Conservation (phyloP, 2,113 vertebrate species). For the Arizona elegans region DNA sequence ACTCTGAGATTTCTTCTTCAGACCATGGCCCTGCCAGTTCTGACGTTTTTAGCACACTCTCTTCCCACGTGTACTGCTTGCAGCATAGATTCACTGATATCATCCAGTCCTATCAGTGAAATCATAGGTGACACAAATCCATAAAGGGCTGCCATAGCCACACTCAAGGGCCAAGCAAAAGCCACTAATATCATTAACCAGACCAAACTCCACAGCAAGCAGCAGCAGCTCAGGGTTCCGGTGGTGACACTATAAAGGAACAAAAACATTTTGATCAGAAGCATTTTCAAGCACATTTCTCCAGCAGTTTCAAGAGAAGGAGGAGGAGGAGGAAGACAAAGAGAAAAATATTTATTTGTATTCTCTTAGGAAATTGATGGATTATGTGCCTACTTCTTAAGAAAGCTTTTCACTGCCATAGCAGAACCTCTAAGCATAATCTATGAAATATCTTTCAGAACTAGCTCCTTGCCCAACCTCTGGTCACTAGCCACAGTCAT, state of each 20-base stretch:
- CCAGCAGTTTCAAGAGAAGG: background rate
- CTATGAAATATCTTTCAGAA: too few relatives aligned
- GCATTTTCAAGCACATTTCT: slow-evolving; percentile 3
- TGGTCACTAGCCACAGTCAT: too few relatives aligned
- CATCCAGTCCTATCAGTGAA: slow-evolving; percentile 74
- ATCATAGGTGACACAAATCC: slow-evolving; percentile 76
- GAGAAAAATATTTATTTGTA: background rate
- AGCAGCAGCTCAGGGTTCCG: background rate
- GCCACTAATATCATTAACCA: slow-evolving; percentile 74
- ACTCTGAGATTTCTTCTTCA: slow-evolving; percentile 39
- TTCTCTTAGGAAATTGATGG: background rate
- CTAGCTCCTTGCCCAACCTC: too few relatives aligned
- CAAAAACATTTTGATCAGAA: slow-evolving; percentile 8
- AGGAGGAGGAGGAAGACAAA: background rate
- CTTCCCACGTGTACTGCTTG: slow-evolving; percentile 77
- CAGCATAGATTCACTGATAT: slow-evolving; percentile 73
- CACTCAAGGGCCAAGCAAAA: slow-evolving; percentile 76
- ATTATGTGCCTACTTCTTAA: too few relatives aligned
- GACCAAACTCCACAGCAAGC: slow-evolving; percentile 70
- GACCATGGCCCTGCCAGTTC: slow-evolving; percentile 68
- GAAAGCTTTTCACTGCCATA: too few relatives aligned
- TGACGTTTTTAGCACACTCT: slow-evolving; percentile 76
- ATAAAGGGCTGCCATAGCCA: slow-evolving; percentile 74
- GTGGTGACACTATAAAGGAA: slow-evolving; percentile 11
- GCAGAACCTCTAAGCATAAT: too few relatives aligned